Conservation (phyloP, 2,797 vertebrate species). For the Epinephelus coioides region DNA sequence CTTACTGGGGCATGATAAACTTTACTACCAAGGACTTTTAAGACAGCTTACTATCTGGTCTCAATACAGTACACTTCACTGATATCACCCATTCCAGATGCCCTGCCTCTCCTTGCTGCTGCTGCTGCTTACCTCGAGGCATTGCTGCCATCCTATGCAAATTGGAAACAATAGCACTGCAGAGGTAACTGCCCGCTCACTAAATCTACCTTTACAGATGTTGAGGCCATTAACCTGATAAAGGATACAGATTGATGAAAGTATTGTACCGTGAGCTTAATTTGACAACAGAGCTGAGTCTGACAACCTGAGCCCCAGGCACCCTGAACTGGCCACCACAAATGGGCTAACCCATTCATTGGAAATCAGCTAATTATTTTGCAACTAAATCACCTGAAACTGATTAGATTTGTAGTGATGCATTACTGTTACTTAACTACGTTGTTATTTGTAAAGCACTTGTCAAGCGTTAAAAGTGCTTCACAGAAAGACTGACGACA, state of each 20-base stretch:
- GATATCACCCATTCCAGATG: not conserved
- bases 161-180: constrained; percentile 19
- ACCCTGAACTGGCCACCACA: not conserved
- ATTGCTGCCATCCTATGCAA: constrained; percentile 6
- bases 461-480: constrained; percentile 15
- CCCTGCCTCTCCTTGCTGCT: not conserved
- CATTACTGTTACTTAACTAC: not conserved
- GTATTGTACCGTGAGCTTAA: not conserved
- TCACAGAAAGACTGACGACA: constrained; percentile 20
- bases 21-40: not conserved
- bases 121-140: not conserved
- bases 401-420: constrained; percentile 12
- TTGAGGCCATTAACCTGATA: constrained; percentile 12
- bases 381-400: constrained; percentile 15
- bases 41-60: constrained; percentile 1
- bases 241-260: not conserved
- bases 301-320: constrained; percentile 21
- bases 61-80: constrained; percentile 6
- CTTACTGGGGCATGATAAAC: constrained; percentile 5
- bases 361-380: not conserved
- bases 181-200: not conserved
- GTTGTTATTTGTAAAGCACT: constrained; percentile 33
- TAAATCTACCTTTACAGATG: not conserved
- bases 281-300: constrained; percentile 27
- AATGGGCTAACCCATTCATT: not conserved